phyloP scores from a whole-genome alignment of 2,888 invertebrate species.

The Aplocera efformata region DNA sequence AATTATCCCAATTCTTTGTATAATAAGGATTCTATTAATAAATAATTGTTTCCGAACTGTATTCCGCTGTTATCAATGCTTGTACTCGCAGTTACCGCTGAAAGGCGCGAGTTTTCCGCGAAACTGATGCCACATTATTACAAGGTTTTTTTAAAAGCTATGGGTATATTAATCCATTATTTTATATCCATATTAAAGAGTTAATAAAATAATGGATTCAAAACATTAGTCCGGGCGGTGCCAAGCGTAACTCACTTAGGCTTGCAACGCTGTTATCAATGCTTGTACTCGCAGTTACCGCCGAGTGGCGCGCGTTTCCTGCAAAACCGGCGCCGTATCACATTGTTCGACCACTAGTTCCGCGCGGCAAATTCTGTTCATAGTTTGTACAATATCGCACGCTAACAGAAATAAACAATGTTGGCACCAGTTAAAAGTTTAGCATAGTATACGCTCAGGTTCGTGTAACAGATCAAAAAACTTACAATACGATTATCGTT shows the following conservation, averaged over 20 bases:
- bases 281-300: conserved; percentile 34
- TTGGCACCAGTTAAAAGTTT: conserved; percentile 21
- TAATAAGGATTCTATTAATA: no score
- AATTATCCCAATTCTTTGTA: no score
- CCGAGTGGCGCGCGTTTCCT: conserved; percentile 46
- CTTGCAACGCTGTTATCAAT: conserved; percentile 33
- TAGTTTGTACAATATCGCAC: conserved; percentile 30
- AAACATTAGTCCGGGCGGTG: no score
- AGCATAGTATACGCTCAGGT: no score
- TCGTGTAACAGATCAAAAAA: no score
- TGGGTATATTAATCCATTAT: no score
- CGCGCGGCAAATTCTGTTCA: conserved; percentile 44
- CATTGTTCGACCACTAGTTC: conserved; percentile 47
- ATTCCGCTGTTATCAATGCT: conserved; percentile 35
- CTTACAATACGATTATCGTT: no score
- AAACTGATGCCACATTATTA: conserved; percentile 45
- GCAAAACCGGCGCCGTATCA: conserved; percentile 47
- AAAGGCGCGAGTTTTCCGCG: conserved; percentile 46
- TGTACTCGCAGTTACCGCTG: conserved; percentile 34
- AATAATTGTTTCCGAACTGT: no score
- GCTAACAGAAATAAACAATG: conserved; percentile 15
- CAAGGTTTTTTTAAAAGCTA: no score
- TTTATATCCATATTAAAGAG: no score
- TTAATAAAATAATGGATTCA: no score
- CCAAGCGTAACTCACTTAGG: conserved; percentile 5